Base-by-base conservation (phyloP, 2,888 invertebrate species). In the Tetragonisca angustula region DNA sequence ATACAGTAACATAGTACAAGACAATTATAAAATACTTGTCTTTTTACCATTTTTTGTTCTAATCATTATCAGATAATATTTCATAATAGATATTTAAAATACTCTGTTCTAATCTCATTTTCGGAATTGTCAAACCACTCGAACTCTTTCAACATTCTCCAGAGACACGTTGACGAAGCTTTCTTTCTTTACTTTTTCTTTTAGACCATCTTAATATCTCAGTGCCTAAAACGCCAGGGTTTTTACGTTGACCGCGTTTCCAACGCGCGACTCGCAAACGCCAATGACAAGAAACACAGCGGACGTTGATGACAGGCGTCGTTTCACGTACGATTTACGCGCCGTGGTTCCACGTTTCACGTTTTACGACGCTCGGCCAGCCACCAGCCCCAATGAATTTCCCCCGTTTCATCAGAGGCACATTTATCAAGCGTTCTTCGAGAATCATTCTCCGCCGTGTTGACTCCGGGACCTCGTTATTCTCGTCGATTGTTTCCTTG, bases 361-460 rank as follows among this genome's bases (percentile, higher is more conserved):
- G 27, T 79, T 84, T 84, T 84, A 83, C 72, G 83, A 83, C 59
- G 64, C 76, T 72, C 75, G 79, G 61, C 69, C 77, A 64, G 69
- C 70, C 64, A 83, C 79, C 75, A 72, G 62, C 52, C 32, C 65
- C 79, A 71, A 79, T 62, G 84, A 81, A 69, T 32, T 67, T 52
- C 59, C 11, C 67, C 56, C 65, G 36, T 79, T 75, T 68, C 79
- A 71, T 71, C 50, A 61, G 43, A 61, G 32, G 59, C 27, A 43
- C 84, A 72, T 84, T 83, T 83, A 79, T 82, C 83, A 72, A 77
- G 59, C 65, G 54, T 78, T 79, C 74, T 71, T 78, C 73, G 84
- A 54, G 78, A 83, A 79, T 84, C 79, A 67, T 71, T 75, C 71
- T 32, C 54, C 59, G 59, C 49, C 62, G 17, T 24, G 15, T 36